A percentile compares a stretch with the other conserved stretches of the same genome.
phyloP scores from a whole-genome alignment of 2,113 vertebrate genomes.

The Silurus asotus region DNA sequence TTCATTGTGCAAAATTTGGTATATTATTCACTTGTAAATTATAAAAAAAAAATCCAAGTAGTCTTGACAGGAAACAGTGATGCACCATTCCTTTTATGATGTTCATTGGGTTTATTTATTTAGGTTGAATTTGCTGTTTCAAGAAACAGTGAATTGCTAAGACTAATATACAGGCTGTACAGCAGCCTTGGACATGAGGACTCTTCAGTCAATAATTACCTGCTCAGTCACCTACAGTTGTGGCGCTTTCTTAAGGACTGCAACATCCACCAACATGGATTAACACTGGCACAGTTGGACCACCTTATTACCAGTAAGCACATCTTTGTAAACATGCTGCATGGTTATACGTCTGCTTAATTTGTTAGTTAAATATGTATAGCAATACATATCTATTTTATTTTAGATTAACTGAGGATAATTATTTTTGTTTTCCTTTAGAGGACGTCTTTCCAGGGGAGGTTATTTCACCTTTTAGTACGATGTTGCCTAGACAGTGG shows the following conservation, averaged over 20 bases:
- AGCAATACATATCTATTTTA: not conserved
- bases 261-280: conserved; percentile 70
- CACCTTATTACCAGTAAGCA: conserved; percentile 70
- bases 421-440: conserved; percentile 57
- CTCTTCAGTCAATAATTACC: conserved; percentile 73
- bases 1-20: not conserved
- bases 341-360: not conserved
- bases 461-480: conserved; percentile 74
- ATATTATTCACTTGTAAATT: not conserved
- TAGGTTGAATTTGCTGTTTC: conserved; percentile 82
- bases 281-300: conserved; percentile 79
- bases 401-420: not conserved
- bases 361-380: not conserved
- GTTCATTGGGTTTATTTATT: not conserved
- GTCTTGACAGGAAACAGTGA: not conserved
- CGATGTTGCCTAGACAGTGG: conserved; percentile 76
- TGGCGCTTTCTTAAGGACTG: conserved; percentile 93
- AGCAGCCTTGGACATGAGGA: conserved; percentile 75
- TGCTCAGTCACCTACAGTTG: conserved; percentile 82
- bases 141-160: conserved; percentile 73
- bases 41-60: no score
- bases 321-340: not conserved
- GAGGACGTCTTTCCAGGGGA: conserved; percentile 59
- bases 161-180: conserved; percentile 83
- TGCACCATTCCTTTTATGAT: not conserved